Base-by-base conservation (phyloP, 2,113 vertebrate species). In the Melanerpes formicivorus region DNA sequence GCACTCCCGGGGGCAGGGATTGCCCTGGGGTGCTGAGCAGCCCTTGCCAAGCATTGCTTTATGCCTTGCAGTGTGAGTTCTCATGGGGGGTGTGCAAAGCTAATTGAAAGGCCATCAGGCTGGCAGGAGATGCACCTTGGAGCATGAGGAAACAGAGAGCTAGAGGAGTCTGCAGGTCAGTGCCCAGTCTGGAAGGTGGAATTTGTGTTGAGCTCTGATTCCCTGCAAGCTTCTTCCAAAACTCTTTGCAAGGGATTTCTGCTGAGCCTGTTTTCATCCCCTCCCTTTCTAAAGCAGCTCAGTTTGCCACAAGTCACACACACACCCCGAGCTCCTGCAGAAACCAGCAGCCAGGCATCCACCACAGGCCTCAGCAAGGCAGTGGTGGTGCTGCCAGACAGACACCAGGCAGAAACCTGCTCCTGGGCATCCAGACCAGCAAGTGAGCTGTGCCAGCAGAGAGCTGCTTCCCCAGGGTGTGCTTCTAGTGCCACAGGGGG, bases 401-500 rank as follows among this genome's bases (percentile, higher is more conserved):
- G 14, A 18, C 0, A 46, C 18, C 18, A n/a, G 70, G 78, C 6
- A 46, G 23, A 50, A 48, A 6, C 55, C 3, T 27, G 13, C 25
- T 22, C 6, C 77, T 16, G 0, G 4, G 1, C 32, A 0, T 7
- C 37, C 64, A 34, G 59, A 27, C 2, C 17, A 19, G 21, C 3
- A 18, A 66, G 52, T 2, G 40, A 79, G 29, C 59, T 34, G 44
- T 72, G 59, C 76, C 59, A 55, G 42, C 7, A 10, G 2, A 12
- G 7, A 44, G 26, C 76, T 23, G 37, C 23, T 7, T 29, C 70
- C 37, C 14, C 5, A 16, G 14, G 56, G 5, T 1, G 46, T 5
- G 54, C 3, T 18, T 1, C 9, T 2, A 32, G 60, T 9, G 42
- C 76, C 55, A 26, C 48, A 42, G n/a, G 26, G 23, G 9, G 42